Conservation (phyloP, 2,888 invertebrate genomes). For the Nomada hirtipes region DNA sequence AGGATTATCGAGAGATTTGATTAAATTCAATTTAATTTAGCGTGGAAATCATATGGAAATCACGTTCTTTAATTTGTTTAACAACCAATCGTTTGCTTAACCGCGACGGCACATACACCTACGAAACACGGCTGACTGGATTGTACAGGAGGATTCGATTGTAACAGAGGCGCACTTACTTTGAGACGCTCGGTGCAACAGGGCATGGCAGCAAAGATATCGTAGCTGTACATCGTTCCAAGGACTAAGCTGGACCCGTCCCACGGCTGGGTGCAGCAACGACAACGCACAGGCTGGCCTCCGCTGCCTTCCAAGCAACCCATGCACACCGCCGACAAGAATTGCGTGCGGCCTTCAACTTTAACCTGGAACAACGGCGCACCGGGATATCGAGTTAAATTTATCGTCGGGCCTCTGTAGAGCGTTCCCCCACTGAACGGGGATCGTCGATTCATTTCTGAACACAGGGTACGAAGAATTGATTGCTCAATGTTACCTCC, state of each 20-base stretch:
- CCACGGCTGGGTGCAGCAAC: conserved; percentile 94
- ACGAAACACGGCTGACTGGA: background rate
- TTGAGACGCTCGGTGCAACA: conserved; percentile 97
- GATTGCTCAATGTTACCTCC: conserved; percentile 87
- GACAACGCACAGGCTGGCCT: conserved; percentile 91
- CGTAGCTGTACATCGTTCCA: conserved; percentile 99
- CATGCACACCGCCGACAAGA: conserved; percentile 97
- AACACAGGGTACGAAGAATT: background rate
- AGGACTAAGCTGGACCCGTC: conserved; percentile 96
- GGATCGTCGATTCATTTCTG: too few relatives aligned
- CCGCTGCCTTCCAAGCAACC: conserved; percentile 94
- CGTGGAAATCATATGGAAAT: too few relatives aligned
- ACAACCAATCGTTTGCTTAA: too few relatives aligned
- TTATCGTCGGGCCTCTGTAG: background rate
- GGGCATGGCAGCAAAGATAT: conserved; percentile 98
- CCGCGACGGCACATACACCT: background rate
- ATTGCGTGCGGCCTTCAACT: conserved; percentile 95
- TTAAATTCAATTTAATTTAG: too few relatives aligned
- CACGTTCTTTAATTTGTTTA: too few relatives aligned
- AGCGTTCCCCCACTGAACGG: too few relatives aligned
- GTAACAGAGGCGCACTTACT: conserved; percentile 85
- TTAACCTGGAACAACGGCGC: conserved; percentile 88
- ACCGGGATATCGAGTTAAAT: conserved; percentile 16
- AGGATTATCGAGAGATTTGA: too few relatives aligned
- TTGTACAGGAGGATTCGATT: too few relatives aligned